Conservation (phyloP, 1,140 invertebrate species). For the Panonychus citri region DNA sequence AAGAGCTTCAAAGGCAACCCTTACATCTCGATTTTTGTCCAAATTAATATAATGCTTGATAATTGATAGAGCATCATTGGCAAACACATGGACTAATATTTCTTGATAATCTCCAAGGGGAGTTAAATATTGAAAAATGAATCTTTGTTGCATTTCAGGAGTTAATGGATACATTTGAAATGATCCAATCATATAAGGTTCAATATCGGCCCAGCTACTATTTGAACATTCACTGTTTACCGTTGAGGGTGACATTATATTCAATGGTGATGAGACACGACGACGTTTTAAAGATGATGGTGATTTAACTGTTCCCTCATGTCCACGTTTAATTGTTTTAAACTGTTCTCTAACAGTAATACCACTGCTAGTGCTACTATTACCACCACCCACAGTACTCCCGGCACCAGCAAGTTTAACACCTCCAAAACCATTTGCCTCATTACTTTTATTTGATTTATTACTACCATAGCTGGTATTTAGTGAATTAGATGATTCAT, state of each 20-base stretch:
- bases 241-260: background rate
- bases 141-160: constrained; percentile 58
- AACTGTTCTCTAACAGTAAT: too few relatives aligned
- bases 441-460: too few relatives aligned
- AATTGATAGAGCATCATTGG: constrained; percentile 63
- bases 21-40: constrained; percentile 58
- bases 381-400: background rate
- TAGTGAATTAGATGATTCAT: background rate
- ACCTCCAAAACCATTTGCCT: background rate
- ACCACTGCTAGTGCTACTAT: too few relatives aligned
- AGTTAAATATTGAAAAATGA: constrained; percentile 73
- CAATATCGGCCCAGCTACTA: constrained; percentile 72
- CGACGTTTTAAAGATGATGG: constrained; percentile 4
- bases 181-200: constrained; percentile 57
- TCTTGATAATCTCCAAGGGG: constrained; percentile 94
- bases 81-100: constrained; percentile 71
- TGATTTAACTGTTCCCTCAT: background rate
- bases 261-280: constrained; percentile 1
- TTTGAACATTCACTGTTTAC: constrained; percentile 28
- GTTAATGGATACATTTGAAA: constrained; percentile 67
- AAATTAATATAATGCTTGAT: constrained; percentile 77
- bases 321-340: background rate
- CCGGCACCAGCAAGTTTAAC: background rate
- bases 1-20: constrained; percentile 73
- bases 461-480: too few relatives aligned